Conservation (phyloP, 2,888 invertebrate genomes). For the Thymelicus sylvestris region DNA sequence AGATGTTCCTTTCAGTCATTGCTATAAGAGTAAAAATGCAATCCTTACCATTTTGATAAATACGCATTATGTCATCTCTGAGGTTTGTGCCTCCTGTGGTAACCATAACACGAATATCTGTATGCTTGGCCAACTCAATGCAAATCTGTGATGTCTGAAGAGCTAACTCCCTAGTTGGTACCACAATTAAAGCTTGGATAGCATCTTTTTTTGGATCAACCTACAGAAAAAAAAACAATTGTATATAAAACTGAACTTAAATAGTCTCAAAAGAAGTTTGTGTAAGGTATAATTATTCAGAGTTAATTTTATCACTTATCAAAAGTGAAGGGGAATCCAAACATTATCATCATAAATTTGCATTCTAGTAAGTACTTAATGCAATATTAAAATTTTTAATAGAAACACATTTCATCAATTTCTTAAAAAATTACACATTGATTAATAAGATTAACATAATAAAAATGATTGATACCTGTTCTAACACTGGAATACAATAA, state of each 20-base stretch:
- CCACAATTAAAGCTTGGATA: constrained; percentile 99
- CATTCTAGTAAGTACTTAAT: constrained; percentile 8
- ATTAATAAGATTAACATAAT: constrained; percentile 8
- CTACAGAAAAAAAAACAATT: constrained; percentile 49
- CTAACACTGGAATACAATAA: constrained; percentile 99
- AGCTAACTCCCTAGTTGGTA: constrained; percentile 99
- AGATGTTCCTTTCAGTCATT: no score
- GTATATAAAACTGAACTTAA: neutral
- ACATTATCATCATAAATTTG: constrained; percentile 67
- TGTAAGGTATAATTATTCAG: constrained; percentile 46
- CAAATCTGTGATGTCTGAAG: constrained; percentile 99
- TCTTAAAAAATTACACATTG: neutral
- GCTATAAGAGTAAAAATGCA: constrained; percentile 12
- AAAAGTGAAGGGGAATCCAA: constrained; percentile 83
- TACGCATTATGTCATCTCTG: constrained; percentile 99
- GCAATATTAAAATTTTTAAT: neutral
- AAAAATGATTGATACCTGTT: constrained; percentile 85
- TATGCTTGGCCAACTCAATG: constrained; percentile 98
- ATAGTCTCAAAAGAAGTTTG: neutral
- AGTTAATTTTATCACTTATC: constrained; percentile 73
- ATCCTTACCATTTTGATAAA: constrained; percentile 96
- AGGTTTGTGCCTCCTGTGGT: constrained; percentile 99
- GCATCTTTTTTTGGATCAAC: constrained; percentile 94
- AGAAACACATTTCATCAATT: neutral
- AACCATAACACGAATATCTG: constrained; percentile 99